Evolutionary conservation across 2,797 vertebrate genomes (phyloP).

Genomic region (Sarcoramphus papa): DNA sequence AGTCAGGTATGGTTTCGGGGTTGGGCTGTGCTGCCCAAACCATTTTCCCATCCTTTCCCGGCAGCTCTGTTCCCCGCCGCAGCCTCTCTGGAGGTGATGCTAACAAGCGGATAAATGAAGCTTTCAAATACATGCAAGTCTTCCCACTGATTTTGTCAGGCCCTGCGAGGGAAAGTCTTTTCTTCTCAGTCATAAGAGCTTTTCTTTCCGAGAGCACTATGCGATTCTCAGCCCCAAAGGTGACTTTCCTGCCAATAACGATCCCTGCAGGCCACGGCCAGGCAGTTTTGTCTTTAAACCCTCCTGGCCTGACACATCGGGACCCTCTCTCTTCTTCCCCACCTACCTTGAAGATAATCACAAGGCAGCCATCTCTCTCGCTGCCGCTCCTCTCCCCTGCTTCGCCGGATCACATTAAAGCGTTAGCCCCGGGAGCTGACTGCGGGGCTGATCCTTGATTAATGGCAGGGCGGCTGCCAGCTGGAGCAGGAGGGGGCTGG

Average conservation of each 20-base stretch:
- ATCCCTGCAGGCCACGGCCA: background rate
- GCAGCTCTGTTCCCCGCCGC: rapidly evolving
- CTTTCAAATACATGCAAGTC: background rate
- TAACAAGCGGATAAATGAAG: background rate
- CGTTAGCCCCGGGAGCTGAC: background rate
- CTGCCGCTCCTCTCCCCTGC: background rate
- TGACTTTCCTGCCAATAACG: background rate
- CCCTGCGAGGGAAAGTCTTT: background rate
- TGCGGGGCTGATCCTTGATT: background rate
- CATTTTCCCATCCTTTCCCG: background rate
- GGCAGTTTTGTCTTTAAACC: background rate
- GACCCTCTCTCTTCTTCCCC: background rate
- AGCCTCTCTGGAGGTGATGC: background rate
- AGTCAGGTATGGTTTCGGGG: background rate
- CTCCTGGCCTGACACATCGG: background rate
- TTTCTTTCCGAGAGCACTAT: background rate
- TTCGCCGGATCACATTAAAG: rapidly evolving
- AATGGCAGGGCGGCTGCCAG: background rate
- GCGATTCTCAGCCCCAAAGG: background rate
- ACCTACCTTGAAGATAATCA: background rate
- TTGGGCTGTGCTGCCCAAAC: background rate
- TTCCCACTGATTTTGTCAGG: background rate
- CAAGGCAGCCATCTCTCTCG: background rate
- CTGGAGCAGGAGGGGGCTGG: background rate
- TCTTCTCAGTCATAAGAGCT: background rate